Evolutionary conservation across 2,113 vertebrate genomes (phyloP), one percentile per base, ranked within the genome.

Genomic region (Barbus barbus): DNA sequence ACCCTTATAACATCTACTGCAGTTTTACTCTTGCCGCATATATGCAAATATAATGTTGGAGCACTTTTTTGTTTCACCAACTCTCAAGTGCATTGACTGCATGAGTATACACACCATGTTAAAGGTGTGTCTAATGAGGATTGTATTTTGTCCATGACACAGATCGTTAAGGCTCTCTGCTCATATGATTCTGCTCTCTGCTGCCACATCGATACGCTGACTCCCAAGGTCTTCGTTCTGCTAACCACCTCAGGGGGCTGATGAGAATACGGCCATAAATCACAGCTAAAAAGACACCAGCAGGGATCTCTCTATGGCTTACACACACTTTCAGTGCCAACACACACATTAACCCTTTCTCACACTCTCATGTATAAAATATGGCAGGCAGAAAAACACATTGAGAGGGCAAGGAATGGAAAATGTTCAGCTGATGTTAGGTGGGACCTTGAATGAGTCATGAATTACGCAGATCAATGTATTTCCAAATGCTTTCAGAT

Each of bases 131-230:
- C 26, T 71, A 58, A 82, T 46, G 22, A 61, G 24, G 24, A 36
- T 71, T 78, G 56, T 46, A 75, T 56, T 24, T 46, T 84, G 83
- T 72, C 44, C 41, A 26, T 74, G 36, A 73, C 46, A 84, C 26
- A 14, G 26, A 79, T 60, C 48, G 24, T 75, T 67, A 53, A 51
- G 26, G 12, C 51, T 38, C 41, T 61, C 81, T 73, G 20, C 81
- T 65, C 18, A 18, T 60, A 78, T 83, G 80, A 76, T 63, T 48
- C 74, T 48, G 48, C 53, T 77, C 22, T 78, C 51, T 78, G 26
- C 38, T 79, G 36, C 58, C 75, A 51, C 67, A 75, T 86, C 76
- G 69, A 86, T 80, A 78, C 65, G 67, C 81, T 80, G 81, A 83
- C 75, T 73, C 36, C n/a, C 48, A 60, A 51, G 18, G n/a, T 58